Base-by-base conservation (phyloP, 2,797 vertebrate species). In the Delichon dasypus region DNA sequence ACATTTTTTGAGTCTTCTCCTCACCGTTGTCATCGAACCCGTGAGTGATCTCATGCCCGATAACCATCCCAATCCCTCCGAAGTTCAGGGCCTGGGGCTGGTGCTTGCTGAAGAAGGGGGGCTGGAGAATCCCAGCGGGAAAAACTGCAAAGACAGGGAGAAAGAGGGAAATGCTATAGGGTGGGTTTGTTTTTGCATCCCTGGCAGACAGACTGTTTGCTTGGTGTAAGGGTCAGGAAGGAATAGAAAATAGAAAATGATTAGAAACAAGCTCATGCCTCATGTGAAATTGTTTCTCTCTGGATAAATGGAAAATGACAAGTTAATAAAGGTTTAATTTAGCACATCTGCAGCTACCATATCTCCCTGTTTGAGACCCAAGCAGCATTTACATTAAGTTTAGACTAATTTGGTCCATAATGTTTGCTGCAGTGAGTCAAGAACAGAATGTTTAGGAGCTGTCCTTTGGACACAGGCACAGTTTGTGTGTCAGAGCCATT, bases 61-160 rank as follows among this genome's bases (percentile, higher is more conserved):
- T 99, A 29, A 99, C 99, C 99, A 99, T 99, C 70, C 99, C 99
- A 3, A 99, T 99, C 48, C 99, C 99, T 20, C 99, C 99, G 1
- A 99, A 99, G 97, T 99, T 99, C 71, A 99, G 97, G 55, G 99
- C 98, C 93, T 99, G 99, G 3, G 98, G 99, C 92, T 99, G 99
- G 64, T 99, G 98, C 95, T 99, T 98, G 95, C 99, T 99, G 97
- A 99, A 99, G 98, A 99, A 99, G 4, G 99, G 99, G 0, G 99
- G 99, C 97, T 99, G 99, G 32, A 99, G 98, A 95, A 99, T 99
- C 67, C 99, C 99, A 11, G 99, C 99, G 19, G 99, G 99, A 96
- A 99, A 99, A 62, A 99, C 99, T 99, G 96, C 45, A 62, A 65
- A 23, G 61, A 61, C 25, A 30, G 13, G 40, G 32, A 76, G n/a